Base-by-base conservation (phyloP, 2,113 vertebrate genomes). In the Nothoprocta pentlandii region DNA sequence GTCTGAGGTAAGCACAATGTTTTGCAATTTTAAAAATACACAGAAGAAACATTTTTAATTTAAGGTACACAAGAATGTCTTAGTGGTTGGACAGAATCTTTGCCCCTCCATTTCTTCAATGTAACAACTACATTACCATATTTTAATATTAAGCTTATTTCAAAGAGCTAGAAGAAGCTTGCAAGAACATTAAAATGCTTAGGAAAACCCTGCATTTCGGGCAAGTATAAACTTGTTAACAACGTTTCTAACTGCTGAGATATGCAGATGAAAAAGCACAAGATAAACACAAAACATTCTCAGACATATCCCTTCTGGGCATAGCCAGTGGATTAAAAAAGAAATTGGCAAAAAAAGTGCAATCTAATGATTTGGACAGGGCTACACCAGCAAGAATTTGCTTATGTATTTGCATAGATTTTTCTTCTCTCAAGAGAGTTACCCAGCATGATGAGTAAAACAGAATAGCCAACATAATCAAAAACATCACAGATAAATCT, bases 201-300 rank as follows among this genome's bases (percentile, higher is more conserved):
- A 68, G 56, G 76, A 87, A 94, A 91, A n/a, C 36, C 68, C 76
- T n/a, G 9, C 20, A n/a, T 69, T 90, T 77, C 74, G 8, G 61
- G 79, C 90, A 70, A 66, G 92, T 67, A 83, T 70, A 74, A 77
- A 83, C 93, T 80, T 0, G 68, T 54, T 75, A 67, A 77, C 13
- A 25, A 47, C 66, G 63, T n/a, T 91, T 85, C 54, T 67, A 87
- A 54, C 75, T 85, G 54, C 79, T 76, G 41, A 91, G 85, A 94
- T 76, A 91, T 10, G 32, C 59, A 85, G 85, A 95, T 88, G 44
- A 83, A 89, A 91, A 89, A 47, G 21, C 30, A 62, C 47, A 81
- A 94, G 84, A 80, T 86, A 94, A 87, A 82, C 17, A 89, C 7
- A 69, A 79, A 92, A 71, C 67, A 58, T 75, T 92, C 81, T 66